phyloP scores from a whole-genome alignment of 2,113 vertebrate genomes.

The Synodontis membranacea region DNA sequence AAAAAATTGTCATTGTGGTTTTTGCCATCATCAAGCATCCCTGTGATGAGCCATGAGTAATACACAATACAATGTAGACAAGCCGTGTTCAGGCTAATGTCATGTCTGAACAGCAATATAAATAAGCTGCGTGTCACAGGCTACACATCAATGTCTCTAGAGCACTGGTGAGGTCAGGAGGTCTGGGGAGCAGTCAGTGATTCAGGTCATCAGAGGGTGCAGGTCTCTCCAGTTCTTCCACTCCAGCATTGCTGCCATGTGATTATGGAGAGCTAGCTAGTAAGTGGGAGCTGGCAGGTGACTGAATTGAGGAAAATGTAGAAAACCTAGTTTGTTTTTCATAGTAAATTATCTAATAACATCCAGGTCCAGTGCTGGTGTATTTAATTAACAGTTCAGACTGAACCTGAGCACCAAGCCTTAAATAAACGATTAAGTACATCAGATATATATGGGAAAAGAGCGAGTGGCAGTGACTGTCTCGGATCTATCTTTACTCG shows the following conservation, averaged over 20 bases:
- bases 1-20: too few relatives aligned
- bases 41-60: conserved; percentile 23
- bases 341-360: neutral
- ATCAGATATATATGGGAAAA: neutral
- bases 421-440: neutral
- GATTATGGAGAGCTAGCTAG: neutral
- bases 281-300: neutral
- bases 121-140: neutral
- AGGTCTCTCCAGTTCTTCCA: neutral
- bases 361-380: neutral
- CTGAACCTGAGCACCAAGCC: neutral
- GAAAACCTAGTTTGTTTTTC: neutral
- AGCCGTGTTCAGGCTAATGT: neutral
- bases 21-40: too few relatives aligned
- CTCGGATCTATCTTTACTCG: neutral
- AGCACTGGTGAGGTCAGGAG: neutral
- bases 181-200: neutral
- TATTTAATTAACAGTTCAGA: neutral
- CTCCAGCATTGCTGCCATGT: neutral
- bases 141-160: neutral
- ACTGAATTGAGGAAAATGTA: neutral
- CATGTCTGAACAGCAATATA: neutral
- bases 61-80: conserved; percentile 24
- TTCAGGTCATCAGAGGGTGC: neutral
- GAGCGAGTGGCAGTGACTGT: neutral